Percentiles rank a stretch among this genome's conserved stretches.
Conservation (phyloP, 1,140 invertebrate genomes). For the Oscheius sp. region DNA sequence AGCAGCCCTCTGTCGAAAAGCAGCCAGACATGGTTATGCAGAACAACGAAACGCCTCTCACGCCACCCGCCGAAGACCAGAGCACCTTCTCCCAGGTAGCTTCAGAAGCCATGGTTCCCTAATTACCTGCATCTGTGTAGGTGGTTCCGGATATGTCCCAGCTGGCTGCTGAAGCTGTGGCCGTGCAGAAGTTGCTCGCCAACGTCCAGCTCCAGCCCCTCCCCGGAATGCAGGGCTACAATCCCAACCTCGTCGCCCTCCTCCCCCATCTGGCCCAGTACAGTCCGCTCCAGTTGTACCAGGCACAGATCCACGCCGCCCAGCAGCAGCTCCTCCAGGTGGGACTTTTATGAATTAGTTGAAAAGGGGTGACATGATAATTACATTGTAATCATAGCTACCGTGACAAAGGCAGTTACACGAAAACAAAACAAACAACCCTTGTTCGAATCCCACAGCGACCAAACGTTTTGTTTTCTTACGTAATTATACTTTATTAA, state of each 20-base stretch:
- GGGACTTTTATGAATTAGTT: too few species aligned
- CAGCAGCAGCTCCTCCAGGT: background rate
- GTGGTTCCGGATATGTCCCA: background rate
- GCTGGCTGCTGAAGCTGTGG: background rate
- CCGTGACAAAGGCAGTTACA: too few species aligned
- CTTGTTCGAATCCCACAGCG: too few species aligned
- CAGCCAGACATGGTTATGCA: slow-evolving; percentile 2
- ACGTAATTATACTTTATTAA: too few species aligned
- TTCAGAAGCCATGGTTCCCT: too few species aligned
- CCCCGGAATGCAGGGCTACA: background rate
- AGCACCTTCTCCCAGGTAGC: background rate
- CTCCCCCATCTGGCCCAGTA: background rate
- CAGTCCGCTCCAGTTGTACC: background rate
- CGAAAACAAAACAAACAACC: too few species aligned
- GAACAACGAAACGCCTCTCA: background rate
- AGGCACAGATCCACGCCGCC: background rate
- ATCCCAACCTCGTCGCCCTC: background rate
- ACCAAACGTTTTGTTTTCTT: too few species aligned
- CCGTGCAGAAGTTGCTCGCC: background rate
- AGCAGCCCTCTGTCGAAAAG: background rate
- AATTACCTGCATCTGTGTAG: too few species aligned
- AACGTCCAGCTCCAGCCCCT: too few species aligned
- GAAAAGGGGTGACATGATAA: too few species aligned
- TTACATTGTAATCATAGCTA: too few species aligned
- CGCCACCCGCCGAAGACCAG: background rate